Evolutionary conservation across 2,888 invertebrate species (phyloP), one percentile per base, ranked within the genome.

Genomic region (Sphaerophoria rueppellii): DNA sequence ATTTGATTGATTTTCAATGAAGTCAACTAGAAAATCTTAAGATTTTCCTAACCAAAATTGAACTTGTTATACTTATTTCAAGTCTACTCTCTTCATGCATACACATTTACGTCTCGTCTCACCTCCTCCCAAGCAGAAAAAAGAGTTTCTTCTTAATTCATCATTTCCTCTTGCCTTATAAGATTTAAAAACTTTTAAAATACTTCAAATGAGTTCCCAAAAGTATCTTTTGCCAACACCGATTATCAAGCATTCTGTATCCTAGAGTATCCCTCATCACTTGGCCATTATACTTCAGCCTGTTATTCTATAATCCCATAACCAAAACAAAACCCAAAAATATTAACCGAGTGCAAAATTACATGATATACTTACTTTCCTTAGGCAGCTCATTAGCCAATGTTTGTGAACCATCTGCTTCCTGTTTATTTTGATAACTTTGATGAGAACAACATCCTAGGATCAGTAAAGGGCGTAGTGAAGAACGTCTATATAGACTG

Each of bases 331-430:
- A 43, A 34, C 5, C 57, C 61, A 46, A 71, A 71, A 24, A 24
- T 55, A 71, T 77, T 57, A 61, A 72, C 63, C 65, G 57, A 71
- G 72, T 72, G 50, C 72, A 57, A 71, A 52, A 58, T 58, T 78
- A 65, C n/a, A n/a, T n/a, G n/a, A n/a, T n/a, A n/a, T 78, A 63
- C 57, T 77, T 71, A 65, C 63, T 72, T 77, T 57, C 48, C 55
- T 65, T 57, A 78, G 43, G 46, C 63, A 78, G 65, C 72, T 78
- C 72, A 78, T 72, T 78, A 78, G 63, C 65, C 54, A 55, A 48
- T 72, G 57, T 58, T 78, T 65, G 72, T 63, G 63, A 78, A 40
- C 61, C 78, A 72, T 78, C 72, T 78, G 78, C 24, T 71, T 77
- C 40, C 37, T 71, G 55, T 78, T 57, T 72, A 65, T 63, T 57